Percentiles rank a stretch among this genome's conserved stretches.
Evolutionary conservation across 2,797 vertebrate species (phyloP).

Genomic region (Arctocebus calabarensis): DNA sequence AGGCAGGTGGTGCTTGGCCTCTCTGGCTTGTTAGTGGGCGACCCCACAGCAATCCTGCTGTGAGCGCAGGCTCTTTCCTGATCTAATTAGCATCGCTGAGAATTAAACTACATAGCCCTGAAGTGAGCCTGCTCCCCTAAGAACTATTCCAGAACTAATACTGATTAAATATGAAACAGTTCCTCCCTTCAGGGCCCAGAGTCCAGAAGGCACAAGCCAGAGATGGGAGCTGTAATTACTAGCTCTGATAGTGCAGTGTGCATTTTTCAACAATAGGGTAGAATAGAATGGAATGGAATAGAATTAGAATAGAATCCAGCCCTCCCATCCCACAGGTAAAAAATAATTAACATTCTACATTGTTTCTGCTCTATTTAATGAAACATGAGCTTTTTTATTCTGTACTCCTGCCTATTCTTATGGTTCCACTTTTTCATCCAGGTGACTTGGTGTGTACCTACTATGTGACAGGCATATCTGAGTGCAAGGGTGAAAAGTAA

Average conservation of each 20-base stretch:
- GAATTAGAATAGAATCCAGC: neutral
- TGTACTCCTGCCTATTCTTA: neutral
- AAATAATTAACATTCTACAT: neutral
- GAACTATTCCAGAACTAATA: constrained; percentile 80
- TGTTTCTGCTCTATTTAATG: neutral
- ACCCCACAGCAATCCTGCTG: constrained; percentile 47
- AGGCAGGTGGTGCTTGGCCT: neutral
- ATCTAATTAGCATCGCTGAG: constrained; percentile 84
- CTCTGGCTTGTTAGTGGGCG: constrained; percentile 25
- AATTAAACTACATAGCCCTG: constrained; percentile 82
- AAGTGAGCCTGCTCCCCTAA: constrained; percentile 78
- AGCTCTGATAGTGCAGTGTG: constrained; percentile 73
- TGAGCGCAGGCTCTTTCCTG: constrained; percentile 60
- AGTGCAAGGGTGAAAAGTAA: neutral
- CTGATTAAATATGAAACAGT: constrained; percentile 85
- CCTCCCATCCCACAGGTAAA: neutral
- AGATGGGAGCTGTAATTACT: constrained; percentile 79
- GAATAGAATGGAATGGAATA: neutral
- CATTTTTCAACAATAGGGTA: neutral
- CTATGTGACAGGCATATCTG: neutral
- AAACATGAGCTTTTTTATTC: fast-evolving
- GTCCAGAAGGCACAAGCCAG: constrained; percentile 73
- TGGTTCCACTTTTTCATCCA: neutral
- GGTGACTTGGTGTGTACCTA: neutral
- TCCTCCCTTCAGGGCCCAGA: constrained; percentile 76